Conservation (phyloP, 1,140 invertebrate species). For the Portunus trituberculatus region DNA sequence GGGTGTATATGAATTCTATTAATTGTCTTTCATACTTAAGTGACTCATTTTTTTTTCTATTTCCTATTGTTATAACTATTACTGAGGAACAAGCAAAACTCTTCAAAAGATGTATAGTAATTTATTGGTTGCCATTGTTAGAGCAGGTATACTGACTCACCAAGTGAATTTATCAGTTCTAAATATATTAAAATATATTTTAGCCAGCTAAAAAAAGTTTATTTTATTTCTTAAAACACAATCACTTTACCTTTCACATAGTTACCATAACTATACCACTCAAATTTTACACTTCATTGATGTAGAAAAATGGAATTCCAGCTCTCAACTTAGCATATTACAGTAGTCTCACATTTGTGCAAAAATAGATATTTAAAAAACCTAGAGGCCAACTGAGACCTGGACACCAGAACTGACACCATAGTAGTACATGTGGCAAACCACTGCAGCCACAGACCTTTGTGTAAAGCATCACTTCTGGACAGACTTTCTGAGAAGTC, state of each 20-base stretch:
- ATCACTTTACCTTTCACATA: neutral
- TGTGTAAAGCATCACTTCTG: neutral
- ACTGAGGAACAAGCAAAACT: neutral
- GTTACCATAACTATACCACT: neutral
- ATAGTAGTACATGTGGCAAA: neutral
- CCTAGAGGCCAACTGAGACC: constrained; percentile 28
- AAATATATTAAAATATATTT: constrained; percentile 75
- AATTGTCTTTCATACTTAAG: no score
- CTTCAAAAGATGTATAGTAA: constrained; percentile 41
- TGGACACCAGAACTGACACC: constrained; percentile 46
- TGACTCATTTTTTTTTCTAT: no score
- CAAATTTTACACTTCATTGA: neutral
- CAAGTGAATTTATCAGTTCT: constrained; percentile 65
- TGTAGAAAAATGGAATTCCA: constrained; percentile 38
- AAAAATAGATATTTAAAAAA: constrained; percentile 68
- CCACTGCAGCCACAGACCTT: neutral
- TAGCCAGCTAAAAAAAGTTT: constrained; percentile 62
- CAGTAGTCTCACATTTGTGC: constrained; percentile 60
- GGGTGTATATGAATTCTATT: no score
- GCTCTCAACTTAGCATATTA: constrained; percentile 52
- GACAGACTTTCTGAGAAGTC: neutral
- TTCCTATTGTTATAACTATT: no score
- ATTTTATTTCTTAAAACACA: constrained; percentile 21
- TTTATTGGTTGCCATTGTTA: constrained; percentile 74
- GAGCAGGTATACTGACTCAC: constrained; percentile 53